A percentile compares a stretch with the other conserved stretches of the same genome.
Conservation (phyloP, 2,888 invertebrate genomes). For the Polyommatus iphigenia region DNA sequence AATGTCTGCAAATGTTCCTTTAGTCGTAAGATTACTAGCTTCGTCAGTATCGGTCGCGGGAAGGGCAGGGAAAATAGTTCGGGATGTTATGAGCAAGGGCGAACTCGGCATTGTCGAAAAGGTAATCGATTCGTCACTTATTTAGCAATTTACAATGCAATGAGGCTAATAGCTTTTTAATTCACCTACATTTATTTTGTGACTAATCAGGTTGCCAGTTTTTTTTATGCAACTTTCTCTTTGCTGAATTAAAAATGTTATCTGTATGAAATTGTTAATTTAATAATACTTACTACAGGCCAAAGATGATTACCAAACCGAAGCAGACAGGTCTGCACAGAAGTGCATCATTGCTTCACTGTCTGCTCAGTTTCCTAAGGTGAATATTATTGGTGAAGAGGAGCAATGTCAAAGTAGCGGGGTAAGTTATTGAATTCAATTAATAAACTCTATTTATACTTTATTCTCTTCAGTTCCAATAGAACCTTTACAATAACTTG, state of each 20-base stretch:
- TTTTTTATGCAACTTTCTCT: neutral
- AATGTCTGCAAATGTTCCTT: slow-evolving; percentile 77
- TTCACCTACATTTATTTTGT: neutral
- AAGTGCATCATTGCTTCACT: slow-evolving; percentile 95
- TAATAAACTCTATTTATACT: neutral
- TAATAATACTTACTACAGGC: slow-evolving; percentile 74
- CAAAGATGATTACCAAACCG: slow-evolving; percentile 97
- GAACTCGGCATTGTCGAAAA: slow-evolving; percentile 96
- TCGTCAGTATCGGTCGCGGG: slow-evolving; percentile 89
- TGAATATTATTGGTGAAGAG: slow-evolving; percentile 96
- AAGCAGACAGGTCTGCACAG: slow-evolving; percentile 98
- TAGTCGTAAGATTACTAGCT: slow-evolving; percentile 86
- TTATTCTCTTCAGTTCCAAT: neutral
- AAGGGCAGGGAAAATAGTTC: slow-evolving; percentile 93
- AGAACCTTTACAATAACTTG: slow-evolving; percentile 35
- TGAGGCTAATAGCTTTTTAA: slow-evolving; percentile 1
- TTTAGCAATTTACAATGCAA: slow-evolving; percentile 15
- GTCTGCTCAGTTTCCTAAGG: slow-evolving; percentile 88
- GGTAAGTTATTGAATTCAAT: slow-evolving; percentile 50
- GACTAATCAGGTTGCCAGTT: neutral
- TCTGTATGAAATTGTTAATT: neutral
- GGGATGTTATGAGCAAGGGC: slow-evolving; percentile 94
- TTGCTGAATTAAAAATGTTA: neutral
- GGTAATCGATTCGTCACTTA: slow-evolving; percentile 65
- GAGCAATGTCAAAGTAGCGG: slow-evolving; percentile 70